A percentile compares a stretch with the other conserved stretches of the same genome.
phyloP scores from a whole-genome alignment of 2,113 vertebrate genomes.

The Myodes glareolus region DNA sequence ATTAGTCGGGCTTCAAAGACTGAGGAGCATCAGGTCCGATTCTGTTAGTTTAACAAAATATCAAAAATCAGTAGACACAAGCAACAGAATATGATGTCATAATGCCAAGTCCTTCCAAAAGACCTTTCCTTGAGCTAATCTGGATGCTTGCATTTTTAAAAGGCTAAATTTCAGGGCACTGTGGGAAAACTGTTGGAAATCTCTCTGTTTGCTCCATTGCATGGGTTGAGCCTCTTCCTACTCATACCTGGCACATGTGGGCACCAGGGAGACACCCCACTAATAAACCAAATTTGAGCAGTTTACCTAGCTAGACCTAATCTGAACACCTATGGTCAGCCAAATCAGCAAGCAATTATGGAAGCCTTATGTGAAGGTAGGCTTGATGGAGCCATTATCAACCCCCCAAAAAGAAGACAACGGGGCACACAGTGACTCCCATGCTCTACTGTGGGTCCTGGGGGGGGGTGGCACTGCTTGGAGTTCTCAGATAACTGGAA shows the following conservation, averaged over 20 bases:
- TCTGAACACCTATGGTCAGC: neutral
- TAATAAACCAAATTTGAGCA: neutral
- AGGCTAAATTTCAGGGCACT: neutral
- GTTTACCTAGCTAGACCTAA: neutral
- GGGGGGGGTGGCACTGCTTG: neutral
- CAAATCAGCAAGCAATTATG: slow-evolving; percentile 1
- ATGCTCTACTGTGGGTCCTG: neutral
- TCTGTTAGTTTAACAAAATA: slow-evolving; percentile 68
- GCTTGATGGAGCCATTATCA: neutral
- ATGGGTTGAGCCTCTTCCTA: neutral
- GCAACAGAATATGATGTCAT: slow-evolving; percentile 35
- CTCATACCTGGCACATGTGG: fast-evolving
- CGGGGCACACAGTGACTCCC: neutral
- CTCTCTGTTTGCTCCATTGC: neutral
- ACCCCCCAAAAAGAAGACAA: neutral
- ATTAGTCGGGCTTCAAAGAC: slow-evolving; percentile 74
- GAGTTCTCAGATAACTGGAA: neutral
- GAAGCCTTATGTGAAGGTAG: neutral
- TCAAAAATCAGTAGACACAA: slow-evolving; percentile 54
- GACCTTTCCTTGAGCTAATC: slow-evolving; percentile 48
- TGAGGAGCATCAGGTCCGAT: neutral
- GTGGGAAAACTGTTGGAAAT: neutral
- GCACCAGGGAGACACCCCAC: neutral
- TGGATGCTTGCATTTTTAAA: slow-evolving; percentile 54
- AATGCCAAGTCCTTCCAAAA: slow-evolving; percentile 51